These are phyloP conservation scores for Penaeus indicus DNA, from an alignment of 1,140 invertebrate genomes.

Conservation along the genomic window DNA sequence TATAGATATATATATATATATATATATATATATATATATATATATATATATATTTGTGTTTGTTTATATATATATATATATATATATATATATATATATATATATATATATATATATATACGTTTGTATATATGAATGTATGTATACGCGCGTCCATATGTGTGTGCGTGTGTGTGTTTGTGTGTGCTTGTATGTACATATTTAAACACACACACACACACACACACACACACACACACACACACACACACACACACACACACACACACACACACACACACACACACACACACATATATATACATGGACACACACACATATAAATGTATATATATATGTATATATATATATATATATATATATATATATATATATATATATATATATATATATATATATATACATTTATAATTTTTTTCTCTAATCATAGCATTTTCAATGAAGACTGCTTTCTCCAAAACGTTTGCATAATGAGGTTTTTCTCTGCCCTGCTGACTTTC, in stretches of 20 bases:
- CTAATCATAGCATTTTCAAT: background rate
- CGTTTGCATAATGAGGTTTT: too few relatives aligned
- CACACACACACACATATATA: background rate
- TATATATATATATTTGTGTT: conserved; percentile 3
- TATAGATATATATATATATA: background rate
- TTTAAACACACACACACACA: background rate
- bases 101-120: too few relatives aligned
- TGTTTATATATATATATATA: conserved; percentile 9
- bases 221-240: background rate
- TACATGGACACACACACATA: background rate
- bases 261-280: background rate
- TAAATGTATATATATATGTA: background rate
- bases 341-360: background rate
- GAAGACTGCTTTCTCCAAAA: too few relatives aligned
- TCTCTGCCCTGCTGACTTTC: too few relatives aligned
- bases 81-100: conserved; percentile 14
- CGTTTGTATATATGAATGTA: background rate
- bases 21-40: conserved; percentile 14
- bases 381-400: background rate
- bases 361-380: background rate
- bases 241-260: too few relatives aligned
- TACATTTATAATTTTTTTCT: conserved; percentile 1
- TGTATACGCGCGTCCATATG: conserved; percentile 4
- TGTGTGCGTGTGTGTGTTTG: conserved; percentile 5
- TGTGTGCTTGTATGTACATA: conserved; percentile 7